Conservation (phyloP, 2,113 vertebrate species). For the Phaetusa simplex region DNA sequence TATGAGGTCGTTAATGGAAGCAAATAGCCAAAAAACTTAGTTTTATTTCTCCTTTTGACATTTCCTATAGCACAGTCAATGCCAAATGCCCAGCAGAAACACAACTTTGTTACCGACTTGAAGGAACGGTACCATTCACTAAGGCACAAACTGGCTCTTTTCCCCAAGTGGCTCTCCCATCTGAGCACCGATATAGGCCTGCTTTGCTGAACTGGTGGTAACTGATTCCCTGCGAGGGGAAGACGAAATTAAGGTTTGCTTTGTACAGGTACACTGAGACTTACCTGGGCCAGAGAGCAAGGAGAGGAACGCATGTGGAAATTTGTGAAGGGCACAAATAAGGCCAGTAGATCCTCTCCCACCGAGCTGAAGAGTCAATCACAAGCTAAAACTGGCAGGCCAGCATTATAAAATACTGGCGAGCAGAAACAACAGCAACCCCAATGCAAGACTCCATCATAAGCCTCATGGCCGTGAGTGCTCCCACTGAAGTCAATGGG, state of each 20-base stretch:
- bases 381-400: background rate
- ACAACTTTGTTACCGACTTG: background rate
- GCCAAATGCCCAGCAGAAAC: background rate
- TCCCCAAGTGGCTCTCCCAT: background rate
- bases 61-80: background rate
- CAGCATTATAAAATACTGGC: background rate
- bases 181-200: background rate
- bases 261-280: background rate
- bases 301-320: background rate
- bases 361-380: background rate
- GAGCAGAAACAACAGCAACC: background rate
- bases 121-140: background rate
- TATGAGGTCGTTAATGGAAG: background rate
- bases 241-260: background rate
- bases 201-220: background rate
- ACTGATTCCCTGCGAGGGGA: background rate
- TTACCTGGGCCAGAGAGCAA: background rate
- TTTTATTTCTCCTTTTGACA: background rate
- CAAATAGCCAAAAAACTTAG: background rate
- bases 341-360: background rate
- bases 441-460: background rate
- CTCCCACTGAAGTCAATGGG: background rate
- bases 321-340: background rate
- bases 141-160: background rate
- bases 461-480: background rate